Conservation (phyloP, 2,888 invertebrate genomes). For the Chorisops tibialis region DNA sequence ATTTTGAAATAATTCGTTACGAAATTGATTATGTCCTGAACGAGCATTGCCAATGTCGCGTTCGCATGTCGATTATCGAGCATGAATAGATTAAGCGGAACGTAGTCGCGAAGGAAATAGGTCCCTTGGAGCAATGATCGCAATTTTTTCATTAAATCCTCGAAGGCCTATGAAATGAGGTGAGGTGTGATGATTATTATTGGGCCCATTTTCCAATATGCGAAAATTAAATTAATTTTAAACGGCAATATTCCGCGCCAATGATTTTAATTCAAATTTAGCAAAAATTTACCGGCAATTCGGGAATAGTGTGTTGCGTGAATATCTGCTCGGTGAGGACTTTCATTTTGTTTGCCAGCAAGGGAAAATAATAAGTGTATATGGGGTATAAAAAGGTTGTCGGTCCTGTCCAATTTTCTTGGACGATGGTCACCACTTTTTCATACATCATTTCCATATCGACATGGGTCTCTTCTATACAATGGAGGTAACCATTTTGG, state of each 20-base stretch:
- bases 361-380: slow-evolving; percentile 48
- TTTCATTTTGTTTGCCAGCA: slow-evolving; percentile 46
- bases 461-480: slow-evolving; percentile 45
- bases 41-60: slow-evolving; percentile 45
- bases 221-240: slow-evolving; percentile 22
- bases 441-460: slow-evolving; percentile 47
- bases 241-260: slow-evolving; percentile 14
- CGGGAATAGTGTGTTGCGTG: slow-evolving; percentile 44
- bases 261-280: slow-evolving; percentile 22
- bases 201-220: slow-evolving; percentile 16
- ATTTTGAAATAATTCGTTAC: slow-evolving; percentile 49
- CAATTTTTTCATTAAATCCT: slow-evolving; percentile 67
- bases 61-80: slow-evolving; percentile 59
- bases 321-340: slow-evolving; percentile 48
- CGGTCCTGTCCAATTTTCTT: slow-evolving; percentile 47
- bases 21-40: slow-evolving; percentile 48
- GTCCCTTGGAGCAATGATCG: slow-evolving; percentile 70
- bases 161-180: slow-evolving; percentile 58
- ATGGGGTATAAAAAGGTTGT: slow-evolving; percentile 49
- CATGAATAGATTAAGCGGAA: slow-evolving; percentile 81
- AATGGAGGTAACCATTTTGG: slow-evolving; percentile 43
- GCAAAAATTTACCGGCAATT: slow-evolving; percentile 41
- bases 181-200: slow-evolving; percentile 9
- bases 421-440: slow-evolving; percentile 44
- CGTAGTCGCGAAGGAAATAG: slow-evolving; percentile 67